A percentile compares a stretch with the other conserved stretches of the same genome.
These are phyloP conservation scores for Dipodomys ordii DNA, from an alignment of 2,113 vertebrate genomes.

Conservation along the genomic window DNA sequence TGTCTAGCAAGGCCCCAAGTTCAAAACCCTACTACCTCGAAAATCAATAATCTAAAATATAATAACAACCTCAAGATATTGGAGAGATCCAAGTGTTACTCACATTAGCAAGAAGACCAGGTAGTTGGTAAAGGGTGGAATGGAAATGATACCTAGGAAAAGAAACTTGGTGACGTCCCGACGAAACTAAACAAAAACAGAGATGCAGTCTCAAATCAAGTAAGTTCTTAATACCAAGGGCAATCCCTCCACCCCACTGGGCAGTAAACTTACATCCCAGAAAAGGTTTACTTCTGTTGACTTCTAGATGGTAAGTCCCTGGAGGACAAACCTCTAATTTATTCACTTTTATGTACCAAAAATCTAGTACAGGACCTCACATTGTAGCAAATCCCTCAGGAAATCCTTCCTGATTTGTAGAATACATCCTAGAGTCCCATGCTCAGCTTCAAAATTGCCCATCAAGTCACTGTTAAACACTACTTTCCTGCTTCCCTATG, in stretches of 20 bases:
- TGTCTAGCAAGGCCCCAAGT: too few species aligned
- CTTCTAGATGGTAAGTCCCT: neutral
- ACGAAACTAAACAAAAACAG: constrained; percentile 89
- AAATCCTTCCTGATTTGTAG: neutral
- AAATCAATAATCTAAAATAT: neutral
- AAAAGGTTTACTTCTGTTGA: constrained; percentile 11
- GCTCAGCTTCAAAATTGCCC: neutral
- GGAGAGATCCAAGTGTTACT: constrained; percentile 83
- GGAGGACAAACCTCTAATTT: neutral
- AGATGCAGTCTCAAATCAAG: constrained; percentile 48
- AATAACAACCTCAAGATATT: neutral
- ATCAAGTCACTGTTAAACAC: constrained; percentile 1
- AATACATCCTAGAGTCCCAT: neutral
- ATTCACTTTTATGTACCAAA: constrained; percentile 6
- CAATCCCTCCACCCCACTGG: constrained; percentile 43
- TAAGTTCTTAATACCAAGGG: neutral
- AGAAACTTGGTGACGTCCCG: constrained; percentile 92
- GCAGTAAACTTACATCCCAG: neutral
- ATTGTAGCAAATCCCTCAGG: neutral
- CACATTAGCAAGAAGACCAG: constrained; percentile 95
- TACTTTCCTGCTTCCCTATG: constrained; percentile 11
- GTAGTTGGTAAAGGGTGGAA: constrained; percentile 98
- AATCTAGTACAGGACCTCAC: neutral
- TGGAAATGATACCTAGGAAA: constrained; percentile 92
- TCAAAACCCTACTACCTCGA: too few species aligned